Conservation (phyloP, 1,140 invertebrate species). For the Gyrodactylus bullatarudis region DNA sequence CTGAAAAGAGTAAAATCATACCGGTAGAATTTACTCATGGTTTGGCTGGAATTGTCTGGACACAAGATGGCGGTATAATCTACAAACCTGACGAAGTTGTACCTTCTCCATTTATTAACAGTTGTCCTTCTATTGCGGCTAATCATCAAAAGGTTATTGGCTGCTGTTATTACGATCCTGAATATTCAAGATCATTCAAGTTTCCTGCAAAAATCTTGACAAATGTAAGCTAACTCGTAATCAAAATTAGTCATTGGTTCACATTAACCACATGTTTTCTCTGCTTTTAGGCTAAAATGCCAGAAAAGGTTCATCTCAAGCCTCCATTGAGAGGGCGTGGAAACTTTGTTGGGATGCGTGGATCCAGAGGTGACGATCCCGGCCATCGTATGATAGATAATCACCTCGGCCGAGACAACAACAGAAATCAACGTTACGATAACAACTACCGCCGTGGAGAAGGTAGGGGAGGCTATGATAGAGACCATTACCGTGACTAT, state of each 20-base stretch:
- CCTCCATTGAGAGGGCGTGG: not conserved
- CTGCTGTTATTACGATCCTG: constrained; percentile 3
- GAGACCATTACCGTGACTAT: no score
- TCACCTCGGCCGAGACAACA: no score
- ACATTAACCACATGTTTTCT: not conserved
- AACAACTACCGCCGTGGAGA: no score
- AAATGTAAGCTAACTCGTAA: not conserved
- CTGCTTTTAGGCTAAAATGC: not conserved
- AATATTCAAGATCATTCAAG: not conserved
- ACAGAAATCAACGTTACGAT: no score
- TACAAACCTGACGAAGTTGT: constrained; percentile 1
- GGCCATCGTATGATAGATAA: no score
- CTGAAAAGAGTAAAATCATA: constrained; percentile 20
- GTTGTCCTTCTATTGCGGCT: not conserved
- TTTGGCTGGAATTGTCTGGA: not conserved
- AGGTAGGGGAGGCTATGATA: no score
- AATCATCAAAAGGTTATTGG: not conserved
- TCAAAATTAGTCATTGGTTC: not conserved
- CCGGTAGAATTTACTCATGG: not conserved
- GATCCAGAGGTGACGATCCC: not conserved
- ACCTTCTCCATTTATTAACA: not conserved
- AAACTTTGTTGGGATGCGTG: not conserved
- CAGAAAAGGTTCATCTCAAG: not conserved
- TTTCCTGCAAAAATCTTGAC: constrained; percentile 2
- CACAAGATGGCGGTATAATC: not conserved